Evolutionary conservation across 1,140 invertebrate species (phyloP), one percentile per base, ranked within the genome.

Genomic region (Pseudomyrmex flavicornis): DNA sequence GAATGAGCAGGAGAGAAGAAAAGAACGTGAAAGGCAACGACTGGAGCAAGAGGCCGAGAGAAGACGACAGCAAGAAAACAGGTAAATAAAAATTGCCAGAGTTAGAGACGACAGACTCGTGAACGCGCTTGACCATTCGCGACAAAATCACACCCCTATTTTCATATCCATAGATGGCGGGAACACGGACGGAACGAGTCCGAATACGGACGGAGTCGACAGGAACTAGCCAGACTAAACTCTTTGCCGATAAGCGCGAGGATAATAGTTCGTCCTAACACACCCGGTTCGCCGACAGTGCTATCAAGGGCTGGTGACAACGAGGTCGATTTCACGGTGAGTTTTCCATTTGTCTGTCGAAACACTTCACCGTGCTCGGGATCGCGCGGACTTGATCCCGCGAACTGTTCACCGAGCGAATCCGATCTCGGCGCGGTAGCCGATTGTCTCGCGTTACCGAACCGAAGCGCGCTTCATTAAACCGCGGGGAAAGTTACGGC

Each of bases 261-360:
- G 56, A 91, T 93, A 88, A 89, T 92, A 85, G 50, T 93, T 65
- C 77, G 46, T 8, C 72, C 85, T 20, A 35, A 46, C 65, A 52
- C 35, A 35, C 12, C 70, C 66, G 7, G 12, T 10, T 54, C 22
- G 15, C 62, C 82, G 22, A 2, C 15, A 0, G 3, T 90, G 44
- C 0, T 59, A n/a, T 50, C 88, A n/a, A 88, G 88, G 22, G 35
- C 4, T 9, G 75, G 74, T n/a, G 72, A 85, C 17, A 69, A 75
- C 26, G 85, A 85, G 20, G 85, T 92, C 87, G 82, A 88, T 88
- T 91, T 91, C 68, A 80, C 63, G 85, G 92, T 93, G 58, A 93
- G 91, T 44, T 26, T 44, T 56, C 62, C 70, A 61, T 75, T 79
- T 80, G 65, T 75, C 68, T 62, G 17, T 80, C 75, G 65, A 70